A percentile compares a stretch with the other conserved stretches of the same genome.
Evolutionary conservation across 1,140 invertebrate species (phyloP).

Genomic region (Agrypnia vestita): DNA sequence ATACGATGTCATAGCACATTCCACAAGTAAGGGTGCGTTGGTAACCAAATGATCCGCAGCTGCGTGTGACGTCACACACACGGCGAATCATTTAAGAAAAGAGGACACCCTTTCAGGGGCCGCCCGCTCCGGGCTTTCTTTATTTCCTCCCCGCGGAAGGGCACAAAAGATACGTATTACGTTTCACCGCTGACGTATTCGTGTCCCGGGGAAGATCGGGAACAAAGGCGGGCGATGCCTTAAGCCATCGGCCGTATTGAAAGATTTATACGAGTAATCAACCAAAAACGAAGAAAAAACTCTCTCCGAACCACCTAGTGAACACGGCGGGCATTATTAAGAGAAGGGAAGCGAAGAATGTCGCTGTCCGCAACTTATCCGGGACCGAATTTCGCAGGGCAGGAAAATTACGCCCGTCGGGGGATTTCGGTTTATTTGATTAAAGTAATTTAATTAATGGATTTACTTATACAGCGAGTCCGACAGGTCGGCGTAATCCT

Average conservation of each 20-base stretch:
- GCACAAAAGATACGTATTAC: not conserved
- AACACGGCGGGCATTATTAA: not conserved
- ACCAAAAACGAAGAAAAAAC: slow-evolving; percentile 15
- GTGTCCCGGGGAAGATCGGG: not conserved
- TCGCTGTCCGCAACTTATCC: not conserved
- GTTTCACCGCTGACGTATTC: slow-evolving; percentile 27
- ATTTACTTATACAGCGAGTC: too few species aligned
- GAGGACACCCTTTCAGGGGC: too few species aligned
- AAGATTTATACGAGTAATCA: slow-evolving; percentile 39
- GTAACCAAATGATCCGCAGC: too few species aligned
- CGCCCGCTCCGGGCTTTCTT: not conserved
- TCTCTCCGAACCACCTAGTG: not conserved
- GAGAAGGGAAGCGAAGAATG: not conserved
- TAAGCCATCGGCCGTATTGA: slow-evolving; percentile 18
- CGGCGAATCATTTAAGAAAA: too few species aligned
- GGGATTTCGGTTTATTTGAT: not conserved
- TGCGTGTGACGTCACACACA: too few species aligned
- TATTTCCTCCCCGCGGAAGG: not conserved
- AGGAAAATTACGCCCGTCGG: not conserved
- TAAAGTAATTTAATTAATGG: not conserved
- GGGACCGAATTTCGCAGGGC: not conserved
- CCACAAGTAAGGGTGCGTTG: too few species aligned
- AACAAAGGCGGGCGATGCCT: slow-evolving; percentile 31
- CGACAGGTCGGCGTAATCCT: too few species aligned
- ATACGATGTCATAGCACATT: too few species aligned